Conservation (phyloP, 2,113 vertebrate species). For the Guaruba guarouba region DNA sequence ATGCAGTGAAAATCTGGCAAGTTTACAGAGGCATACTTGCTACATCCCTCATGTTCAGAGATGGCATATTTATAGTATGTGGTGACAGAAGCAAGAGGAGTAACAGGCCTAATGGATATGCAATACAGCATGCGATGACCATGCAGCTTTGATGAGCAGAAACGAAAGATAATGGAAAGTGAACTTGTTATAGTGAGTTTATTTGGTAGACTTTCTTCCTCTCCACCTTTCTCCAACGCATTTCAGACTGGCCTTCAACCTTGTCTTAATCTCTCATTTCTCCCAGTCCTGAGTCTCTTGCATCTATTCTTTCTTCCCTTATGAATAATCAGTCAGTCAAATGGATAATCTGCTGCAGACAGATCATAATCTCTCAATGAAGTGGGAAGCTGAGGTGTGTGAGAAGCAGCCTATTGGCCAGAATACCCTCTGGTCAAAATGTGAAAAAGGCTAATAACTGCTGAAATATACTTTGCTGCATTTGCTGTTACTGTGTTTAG, state of each 20-base stretch:
- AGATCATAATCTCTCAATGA: background rate
- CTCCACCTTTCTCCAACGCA: background rate
- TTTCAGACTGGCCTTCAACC: background rate
- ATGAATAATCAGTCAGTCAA: background rate
- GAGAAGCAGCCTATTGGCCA: background rate
- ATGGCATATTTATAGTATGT: background rate
- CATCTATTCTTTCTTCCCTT: background rate
- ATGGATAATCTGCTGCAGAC: background rate
- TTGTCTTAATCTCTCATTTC: background rate
- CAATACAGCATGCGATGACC: background rate
- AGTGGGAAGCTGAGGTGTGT: background rate
- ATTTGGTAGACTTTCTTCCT: background rate
- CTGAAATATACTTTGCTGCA: background rate
- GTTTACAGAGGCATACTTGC: background rate
- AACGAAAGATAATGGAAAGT: background rate
- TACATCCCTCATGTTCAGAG: background rate
- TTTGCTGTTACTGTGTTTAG: background rate
- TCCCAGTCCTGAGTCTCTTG: background rate
- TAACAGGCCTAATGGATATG: background rate
- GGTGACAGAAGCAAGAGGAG: background rate
- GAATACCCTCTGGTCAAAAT: background rate
- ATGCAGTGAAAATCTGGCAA: background rate
- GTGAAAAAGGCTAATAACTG: background rate
- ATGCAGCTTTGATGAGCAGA: background rate
- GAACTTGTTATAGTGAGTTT: background rate